phyloP scores from a whole-genome alignment of 2,888 invertebrate species.

The Corythucha ciliata region DNA sequence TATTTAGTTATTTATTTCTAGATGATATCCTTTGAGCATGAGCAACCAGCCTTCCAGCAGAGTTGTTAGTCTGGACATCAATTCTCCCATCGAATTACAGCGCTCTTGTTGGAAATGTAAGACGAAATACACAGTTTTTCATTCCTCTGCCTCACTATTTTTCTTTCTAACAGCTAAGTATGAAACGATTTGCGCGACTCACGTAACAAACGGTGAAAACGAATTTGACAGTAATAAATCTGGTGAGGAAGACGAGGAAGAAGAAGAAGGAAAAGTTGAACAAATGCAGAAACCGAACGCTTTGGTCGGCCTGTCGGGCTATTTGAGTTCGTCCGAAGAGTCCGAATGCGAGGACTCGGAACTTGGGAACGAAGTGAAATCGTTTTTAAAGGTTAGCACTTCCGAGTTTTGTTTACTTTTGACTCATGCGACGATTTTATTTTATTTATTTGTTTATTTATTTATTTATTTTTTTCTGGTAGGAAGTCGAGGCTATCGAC shows the following conservation, averaged over 20 bases:
- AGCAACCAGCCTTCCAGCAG: too few relatives aligned
- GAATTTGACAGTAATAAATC: conserved; percentile 17
- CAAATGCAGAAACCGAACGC: conserved; percentile 21
- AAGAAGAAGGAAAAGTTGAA: conserved; percentile 14
- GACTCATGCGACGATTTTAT: too few relatives aligned
- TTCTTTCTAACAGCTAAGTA: conserved; percentile 35
- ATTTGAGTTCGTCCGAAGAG: conserved; percentile 22
- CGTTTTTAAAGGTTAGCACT: conserved; percentile 29
- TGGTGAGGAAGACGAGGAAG: conserved; percentile 10
- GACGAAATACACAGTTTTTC: too few relatives aligned
- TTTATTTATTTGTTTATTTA: background rate
- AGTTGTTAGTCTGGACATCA: too few relatives aligned
- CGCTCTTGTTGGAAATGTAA: too few relatives aligned
- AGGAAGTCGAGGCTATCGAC: too few relatives aligned
- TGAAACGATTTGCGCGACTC: conserved; percentile 36
- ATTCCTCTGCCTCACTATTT: too few relatives aligned
- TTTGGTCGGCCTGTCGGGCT: conserved; percentile 28
- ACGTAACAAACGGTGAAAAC: conserved; percentile 23
- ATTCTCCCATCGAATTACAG: too few relatives aligned
- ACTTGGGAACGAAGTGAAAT: conserved; percentile 30
- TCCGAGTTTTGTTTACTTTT: too few relatives aligned
- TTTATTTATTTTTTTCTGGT: too few relatives aligned
- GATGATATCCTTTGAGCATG: too few relatives aligned
- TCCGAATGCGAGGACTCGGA: conserved; percentile 25
- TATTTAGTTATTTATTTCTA: too few relatives aligned